Percentiles rank a stretch among this genome's conserved stretches.
These are phyloP conservation scores for Polylopha cassiicola DNA, from an alignment of 2,888 invertebrate species.

Conservation along the genomic window DNA sequence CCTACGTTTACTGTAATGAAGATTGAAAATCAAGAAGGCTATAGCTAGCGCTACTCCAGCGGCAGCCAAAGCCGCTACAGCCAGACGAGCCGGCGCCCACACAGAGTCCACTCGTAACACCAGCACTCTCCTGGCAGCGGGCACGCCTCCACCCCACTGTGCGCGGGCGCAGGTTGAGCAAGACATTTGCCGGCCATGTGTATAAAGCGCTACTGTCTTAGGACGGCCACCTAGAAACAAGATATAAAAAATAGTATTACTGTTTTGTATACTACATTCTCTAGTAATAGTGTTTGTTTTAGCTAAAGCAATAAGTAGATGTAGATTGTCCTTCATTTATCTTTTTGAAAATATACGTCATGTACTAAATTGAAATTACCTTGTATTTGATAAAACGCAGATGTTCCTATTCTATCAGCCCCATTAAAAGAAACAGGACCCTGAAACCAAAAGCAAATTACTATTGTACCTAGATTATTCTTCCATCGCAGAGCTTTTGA, in stretches of 20 bases:
- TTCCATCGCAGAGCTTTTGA: background rate
- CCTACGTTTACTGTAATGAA: constrained; percentile 90
- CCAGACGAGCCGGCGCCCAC: constrained; percentile 84
- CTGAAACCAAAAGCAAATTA: constrained; percentile 65
- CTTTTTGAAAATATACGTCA: too few species aligned
- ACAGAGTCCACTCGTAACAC: constrained; percentile 86
- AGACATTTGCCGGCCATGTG: constrained; percentile 73
- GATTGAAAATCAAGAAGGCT: constrained; percentile 87
- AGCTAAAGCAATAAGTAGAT: too few species aligned
- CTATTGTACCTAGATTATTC: constrained; percentile 6
- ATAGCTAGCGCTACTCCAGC: constrained; percentile 86
- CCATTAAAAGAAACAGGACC: constrained; percentile 94
- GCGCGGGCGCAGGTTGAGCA: constrained; percentile 85
- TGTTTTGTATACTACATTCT: background rate
- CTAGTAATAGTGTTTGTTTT: constrained; percentile 9
- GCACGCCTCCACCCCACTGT: constrained; percentile 85
- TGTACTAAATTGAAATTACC: too few species aligned
- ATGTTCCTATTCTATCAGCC: constrained; percentile 91
- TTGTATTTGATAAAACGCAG: constrained; percentile 92
- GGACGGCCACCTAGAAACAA: constrained; percentile 79
- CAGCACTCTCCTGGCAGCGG: constrained; percentile 86
- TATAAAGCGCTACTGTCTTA: constrained; percentile 84
- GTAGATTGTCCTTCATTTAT: too few species aligned
- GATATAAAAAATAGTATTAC: background rate
- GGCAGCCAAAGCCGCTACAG: constrained; percentile 83